These are phyloP conservation scores for Carduelis carduelis DNA, from an alignment of 2,797 vertebrate species.

Conservation along the genomic window DNA sequence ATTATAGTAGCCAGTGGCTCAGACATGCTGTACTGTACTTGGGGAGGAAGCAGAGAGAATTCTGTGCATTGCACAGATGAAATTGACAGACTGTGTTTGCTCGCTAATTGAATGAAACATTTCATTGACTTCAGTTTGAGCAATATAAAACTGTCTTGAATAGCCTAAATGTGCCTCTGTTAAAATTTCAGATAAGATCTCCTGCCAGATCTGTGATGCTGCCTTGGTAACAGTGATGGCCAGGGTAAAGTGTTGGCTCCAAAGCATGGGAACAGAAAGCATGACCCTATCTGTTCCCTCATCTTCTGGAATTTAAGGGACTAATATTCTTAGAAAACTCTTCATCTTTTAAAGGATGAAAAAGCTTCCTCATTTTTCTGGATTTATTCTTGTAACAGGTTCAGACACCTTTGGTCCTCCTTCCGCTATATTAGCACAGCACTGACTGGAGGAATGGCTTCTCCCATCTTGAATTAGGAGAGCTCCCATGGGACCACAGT, in stretches of 20 bases:
- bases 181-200: constrained; percentile 16
- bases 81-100: constrained; percentile 38
- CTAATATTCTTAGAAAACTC: background rate
- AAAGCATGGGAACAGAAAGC: background rate
- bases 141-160: constrained; percentile 14
- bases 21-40: constrained; percentile 5
- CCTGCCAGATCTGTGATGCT: constrained; percentile 2
- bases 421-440: background rate
- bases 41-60: constrained; percentile 16
- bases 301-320: background rate
- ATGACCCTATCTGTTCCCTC: background rate
- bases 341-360: background rate
- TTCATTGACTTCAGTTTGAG: constrained; percentile 22
- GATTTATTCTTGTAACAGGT: background rate
- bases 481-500: background rate
- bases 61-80: constrained; percentile 20
- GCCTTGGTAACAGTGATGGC: background rate
- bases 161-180: background rate
- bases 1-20: constrained; percentile 15
- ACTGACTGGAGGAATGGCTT: background rate
- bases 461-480: background rate
- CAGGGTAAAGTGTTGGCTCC: background rate
- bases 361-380: background rate
- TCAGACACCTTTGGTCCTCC: background rate
- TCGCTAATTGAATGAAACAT: constrained; percentile 42